Conservation (phyloP, 2,113 vertebrate species). For the Pseudonaja textilis region DNA sequence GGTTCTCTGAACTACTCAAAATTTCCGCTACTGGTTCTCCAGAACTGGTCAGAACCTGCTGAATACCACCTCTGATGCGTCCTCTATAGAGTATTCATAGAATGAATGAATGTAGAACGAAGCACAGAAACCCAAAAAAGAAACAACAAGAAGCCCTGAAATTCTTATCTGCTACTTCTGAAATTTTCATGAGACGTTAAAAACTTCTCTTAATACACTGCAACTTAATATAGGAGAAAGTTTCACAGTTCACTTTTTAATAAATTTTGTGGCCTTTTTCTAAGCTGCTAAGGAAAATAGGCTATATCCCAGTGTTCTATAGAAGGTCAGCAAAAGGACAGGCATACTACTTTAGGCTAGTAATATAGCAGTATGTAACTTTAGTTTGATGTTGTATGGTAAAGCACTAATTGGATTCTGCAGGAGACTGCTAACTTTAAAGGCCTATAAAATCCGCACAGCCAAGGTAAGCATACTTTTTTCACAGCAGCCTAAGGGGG, state of each 20-base stretch:
- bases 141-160: not conserved
- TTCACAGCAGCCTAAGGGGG: constrained; percentile 3
- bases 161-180: not conserved
- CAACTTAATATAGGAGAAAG: not conserved
- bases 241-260: not conserved
- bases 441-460: constrained; percentile 58
- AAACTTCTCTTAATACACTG: not conserved
- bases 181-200: not conserved
- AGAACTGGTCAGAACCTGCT: too few relatives aligned
- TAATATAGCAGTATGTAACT: constrained; percentile 49
- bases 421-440: constrained; percentile 66
- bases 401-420: constrained; percentile 64
- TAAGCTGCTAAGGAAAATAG: not conserved
- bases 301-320: not conserved
- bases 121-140: not conserved
- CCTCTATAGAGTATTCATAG: not conserved
- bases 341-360: constrained; percentile 18
- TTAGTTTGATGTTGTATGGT: constrained; percentile 54
- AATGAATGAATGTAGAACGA: not conserved
- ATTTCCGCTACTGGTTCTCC: too few relatives aligned
- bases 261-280: constrained; percentile 8
- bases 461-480: constrained; percentile 40
- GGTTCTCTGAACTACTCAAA: too few relatives aligned
- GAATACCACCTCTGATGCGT: too few relatives aligned
- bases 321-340: constrained; percentile 14